Conservation (phyloP, 2,797 vertebrate species). For the Monodelphis domestica region DNA sequence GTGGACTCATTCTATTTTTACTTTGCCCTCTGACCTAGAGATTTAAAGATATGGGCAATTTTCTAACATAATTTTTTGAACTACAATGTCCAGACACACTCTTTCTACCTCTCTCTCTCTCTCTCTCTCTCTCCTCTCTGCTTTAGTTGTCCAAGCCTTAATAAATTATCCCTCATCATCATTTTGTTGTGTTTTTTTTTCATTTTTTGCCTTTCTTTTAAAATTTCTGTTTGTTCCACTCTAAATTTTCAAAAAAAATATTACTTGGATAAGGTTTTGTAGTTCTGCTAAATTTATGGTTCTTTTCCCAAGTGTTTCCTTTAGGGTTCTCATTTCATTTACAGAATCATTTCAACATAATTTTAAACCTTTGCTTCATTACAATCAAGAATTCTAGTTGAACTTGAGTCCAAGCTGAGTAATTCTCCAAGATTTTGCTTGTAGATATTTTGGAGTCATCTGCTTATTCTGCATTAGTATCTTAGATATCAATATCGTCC, state of each 20-base stretch:
- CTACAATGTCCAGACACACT: neutral
- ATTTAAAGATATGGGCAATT: neutral
- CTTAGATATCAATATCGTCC: neutral
- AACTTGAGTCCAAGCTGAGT: neutral
- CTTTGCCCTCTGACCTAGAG: neutral
- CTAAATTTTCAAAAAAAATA: neutral
- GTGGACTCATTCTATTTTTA: neutral
- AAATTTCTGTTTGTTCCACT: too few relatives aligned
- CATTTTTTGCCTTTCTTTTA: too few relatives aligned
- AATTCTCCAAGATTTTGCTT: neutral
- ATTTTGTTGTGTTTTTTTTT: too few relatives aligned
- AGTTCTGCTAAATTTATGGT: neutral
- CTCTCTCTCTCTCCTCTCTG: too few relatives aligned
- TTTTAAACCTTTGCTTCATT: neutral
- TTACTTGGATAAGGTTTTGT: neutral
- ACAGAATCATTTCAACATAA: neutral
- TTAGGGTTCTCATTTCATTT: neutral
- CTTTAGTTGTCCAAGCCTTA: too few relatives aligned
- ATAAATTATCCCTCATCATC: too few relatives aligned
- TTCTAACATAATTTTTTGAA: neutral
- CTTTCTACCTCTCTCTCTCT: too few relatives aligned
- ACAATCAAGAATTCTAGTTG: neutral
- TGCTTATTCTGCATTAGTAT: neutral
- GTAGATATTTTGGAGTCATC: neutral
- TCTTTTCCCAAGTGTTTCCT: neutral